Conservation (phyloP, 1,140 invertebrate species). For the Condylostylus longicornis region DNA sequence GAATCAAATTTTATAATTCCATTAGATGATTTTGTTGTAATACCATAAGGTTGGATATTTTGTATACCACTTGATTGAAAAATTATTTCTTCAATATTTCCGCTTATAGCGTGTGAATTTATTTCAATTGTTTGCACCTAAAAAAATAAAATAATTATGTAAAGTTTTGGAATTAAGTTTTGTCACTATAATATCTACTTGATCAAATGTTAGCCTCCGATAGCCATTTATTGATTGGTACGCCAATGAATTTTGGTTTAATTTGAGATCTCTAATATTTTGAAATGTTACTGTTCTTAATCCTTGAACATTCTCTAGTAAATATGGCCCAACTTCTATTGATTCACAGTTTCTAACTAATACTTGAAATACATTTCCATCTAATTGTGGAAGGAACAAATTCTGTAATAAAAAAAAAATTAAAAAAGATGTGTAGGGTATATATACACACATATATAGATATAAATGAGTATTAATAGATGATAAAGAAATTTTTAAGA, state of each 20-base stretch:
- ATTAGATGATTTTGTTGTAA: conserved; percentile 50
- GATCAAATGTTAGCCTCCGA: too few species aligned
- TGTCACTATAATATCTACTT: not conserved
- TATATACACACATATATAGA: too few species aligned
- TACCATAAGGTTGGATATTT: conserved; percentile 50
- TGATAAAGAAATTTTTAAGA: too few species aligned
- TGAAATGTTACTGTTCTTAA: conserved; percentile 34
- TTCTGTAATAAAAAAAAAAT: conserved; percentile 10
- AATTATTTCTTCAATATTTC: conserved; percentile 48
- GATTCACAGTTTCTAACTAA: conserved; percentile 23
- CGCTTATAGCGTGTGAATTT: conserved; percentile 50
- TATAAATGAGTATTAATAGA: too few species aligned
- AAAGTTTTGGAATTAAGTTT: not conserved
- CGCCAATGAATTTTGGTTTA: conserved; percentile 25
- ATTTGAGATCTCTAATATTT: conserved; percentile 34
- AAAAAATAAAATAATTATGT: conserved; percentile 1
- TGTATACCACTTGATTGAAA: conserved; percentile 45
- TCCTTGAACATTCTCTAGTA: conserved; percentile 32
- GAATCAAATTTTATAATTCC: conserved; percentile 24
- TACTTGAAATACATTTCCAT: conserved; percentile 18
- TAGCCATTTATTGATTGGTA: too few species aligned
- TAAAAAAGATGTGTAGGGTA: too few species aligned
- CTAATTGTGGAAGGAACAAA: conserved; percentile 17
- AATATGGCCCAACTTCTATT: conserved; percentile 16
- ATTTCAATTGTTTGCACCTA: conserved; percentile 39